Conservation (phyloP, 1,140 invertebrate genomes). For the Oncopodura yosiiana region DNA sequence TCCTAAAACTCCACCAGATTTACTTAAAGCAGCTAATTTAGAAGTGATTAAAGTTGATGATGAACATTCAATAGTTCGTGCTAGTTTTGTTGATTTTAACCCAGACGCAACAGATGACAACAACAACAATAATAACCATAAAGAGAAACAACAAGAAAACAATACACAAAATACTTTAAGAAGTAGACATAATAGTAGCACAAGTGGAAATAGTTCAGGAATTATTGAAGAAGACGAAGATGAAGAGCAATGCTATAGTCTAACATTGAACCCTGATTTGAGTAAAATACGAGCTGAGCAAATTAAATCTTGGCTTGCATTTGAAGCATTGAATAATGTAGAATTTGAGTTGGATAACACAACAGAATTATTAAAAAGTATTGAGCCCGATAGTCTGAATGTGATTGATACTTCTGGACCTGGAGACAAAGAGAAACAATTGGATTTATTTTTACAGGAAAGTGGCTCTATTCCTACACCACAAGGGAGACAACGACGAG, state of each 20-base stretch:
- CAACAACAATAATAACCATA: too few relatives aligned
- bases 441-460: background rate
- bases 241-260: conserved; percentile 2
- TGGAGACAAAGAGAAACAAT: background rate
- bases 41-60: background rate
- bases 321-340: conserved; percentile 8
- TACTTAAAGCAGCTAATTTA: background rate
- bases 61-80: conserved; percentile 9
- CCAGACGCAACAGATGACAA: background rate
- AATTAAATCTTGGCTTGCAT: conserved; percentile 17
- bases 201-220: background rate
- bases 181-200: background rate
- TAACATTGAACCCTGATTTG: conserved; percentile 17
- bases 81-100: conserved; percentile 12
- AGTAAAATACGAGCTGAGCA: conserved; percentile 17
- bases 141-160: background rate
- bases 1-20: background rate
- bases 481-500: conserved; percentile 1
- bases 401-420: background rate
- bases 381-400: conserved; percentile 14
- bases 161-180: background rate
- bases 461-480: background rate
- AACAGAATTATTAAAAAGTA: background rate
- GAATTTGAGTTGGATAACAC: background rate
- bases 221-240: conserved; percentile 6